Conservation (phyloP, 2,888 invertebrate species). For the Baronia brevicornis region DNA sequence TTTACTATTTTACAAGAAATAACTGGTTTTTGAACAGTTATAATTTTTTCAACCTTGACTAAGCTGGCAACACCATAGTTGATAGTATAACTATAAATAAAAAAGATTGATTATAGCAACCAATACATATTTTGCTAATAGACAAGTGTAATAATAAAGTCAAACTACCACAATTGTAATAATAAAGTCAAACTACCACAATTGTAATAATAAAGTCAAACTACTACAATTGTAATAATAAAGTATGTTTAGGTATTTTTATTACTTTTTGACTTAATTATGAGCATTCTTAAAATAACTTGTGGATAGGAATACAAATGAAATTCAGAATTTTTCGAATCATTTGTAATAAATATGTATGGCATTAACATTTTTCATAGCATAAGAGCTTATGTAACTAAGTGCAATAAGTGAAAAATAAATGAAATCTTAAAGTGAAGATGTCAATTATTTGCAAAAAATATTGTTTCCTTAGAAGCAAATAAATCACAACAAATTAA, state of each 20-base stretch:
- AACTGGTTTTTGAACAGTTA: too few relatives aligned
- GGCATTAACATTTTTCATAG: conserved; percentile 42
- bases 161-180: too few relatives aligned
- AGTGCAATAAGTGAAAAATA: conserved; percentile 58
- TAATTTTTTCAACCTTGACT: too few relatives aligned
- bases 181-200: too few relatives aligned
- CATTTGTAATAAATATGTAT: conserved; percentile 21
- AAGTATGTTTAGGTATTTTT: conserved; percentile 7
- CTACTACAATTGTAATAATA: neutral
- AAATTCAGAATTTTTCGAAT: conserved; percentile 15
- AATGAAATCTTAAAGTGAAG: conserved; percentile 53
- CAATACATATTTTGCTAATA: too few relatives aligned
- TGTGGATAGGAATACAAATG: conserved; percentile 10
- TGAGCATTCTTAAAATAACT: conserved; percentile 7
- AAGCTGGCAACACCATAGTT: too few relatives aligned
- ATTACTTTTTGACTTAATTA: neutral
- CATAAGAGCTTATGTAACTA: conserved; percentile 52
- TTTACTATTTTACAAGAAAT: too few relatives aligned
- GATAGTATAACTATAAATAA: too few relatives aligned
- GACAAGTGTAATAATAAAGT: too few relatives aligned
- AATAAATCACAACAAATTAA: too few relatives aligned
- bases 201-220: too few relatives aligned
- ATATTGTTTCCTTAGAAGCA: neutral
- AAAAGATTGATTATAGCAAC: too few relatives aligned
- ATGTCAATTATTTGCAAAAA: conserved; percentile 13